A percentile compares a stretch with the other conserved stretches of the same genome.
phyloP scores from a whole-genome alignment of 2,113 vertebrate genomes.

The Galeopterus variegatus region DNA sequence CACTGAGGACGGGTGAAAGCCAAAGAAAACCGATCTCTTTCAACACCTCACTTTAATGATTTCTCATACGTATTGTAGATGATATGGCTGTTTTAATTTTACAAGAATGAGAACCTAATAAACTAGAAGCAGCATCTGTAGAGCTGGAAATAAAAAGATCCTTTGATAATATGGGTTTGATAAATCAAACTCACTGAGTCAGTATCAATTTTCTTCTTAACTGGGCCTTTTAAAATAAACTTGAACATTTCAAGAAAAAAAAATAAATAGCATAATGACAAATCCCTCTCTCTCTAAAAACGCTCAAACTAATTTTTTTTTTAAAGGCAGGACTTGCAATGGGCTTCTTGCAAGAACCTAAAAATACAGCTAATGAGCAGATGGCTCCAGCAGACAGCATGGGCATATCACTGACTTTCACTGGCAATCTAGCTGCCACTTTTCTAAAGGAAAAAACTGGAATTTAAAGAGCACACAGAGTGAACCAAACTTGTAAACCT shows the following conservation, averaged over 20 bases:
- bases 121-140: not conserved
- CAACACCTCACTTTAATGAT: constrained; percentile 5
- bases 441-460: not conserved
- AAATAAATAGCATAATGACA: constrained; percentile 27
- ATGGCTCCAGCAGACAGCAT: constrained; percentile 33
- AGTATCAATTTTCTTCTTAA: constrained; percentile 59
- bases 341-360: constrained; percentile 54
- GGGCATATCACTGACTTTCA: not conserved
- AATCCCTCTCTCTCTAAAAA: constrained; percentile 52
- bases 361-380: constrained; percentile 72
- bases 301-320: not conserved
- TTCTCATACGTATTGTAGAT: not conserved
- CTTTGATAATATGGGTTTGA: constrained; percentile 7
- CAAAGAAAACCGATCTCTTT: constrained; percentile 29
- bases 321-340: constrained; percentile 9
- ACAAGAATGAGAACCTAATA: not conserved
- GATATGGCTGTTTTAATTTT: not conserved
- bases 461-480: constrained; percentile 14
- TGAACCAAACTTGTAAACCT: not conserved
- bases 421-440: not conserved
- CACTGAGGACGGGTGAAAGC: not conserved
- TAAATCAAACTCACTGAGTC: constrained; percentile 15
- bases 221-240: constrained; percentile 62
- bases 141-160: not conserved
- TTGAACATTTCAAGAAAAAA: constrained; percentile 53